phyloP scores from a whole-genome alignment of 1,140 invertebrate genomes.

The Zeugodacus cucurbitae region DNA sequence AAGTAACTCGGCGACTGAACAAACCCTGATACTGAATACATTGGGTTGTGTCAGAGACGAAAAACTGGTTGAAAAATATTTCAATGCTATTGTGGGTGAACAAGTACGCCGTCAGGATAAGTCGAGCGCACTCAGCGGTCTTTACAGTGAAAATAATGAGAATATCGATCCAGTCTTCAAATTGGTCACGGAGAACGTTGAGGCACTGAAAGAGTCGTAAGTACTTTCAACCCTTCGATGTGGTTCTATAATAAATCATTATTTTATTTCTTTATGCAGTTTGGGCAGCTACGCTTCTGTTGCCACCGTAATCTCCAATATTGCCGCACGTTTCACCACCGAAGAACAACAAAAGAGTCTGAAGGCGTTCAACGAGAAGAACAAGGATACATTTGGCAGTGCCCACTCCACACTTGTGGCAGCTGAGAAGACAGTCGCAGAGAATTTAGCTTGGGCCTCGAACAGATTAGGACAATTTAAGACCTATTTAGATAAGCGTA shows the following conservation, averaged over 20 bases:
- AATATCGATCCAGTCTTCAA: constrained; percentile 67
- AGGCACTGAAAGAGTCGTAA: constrained; percentile 67
- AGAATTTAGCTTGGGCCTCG: constrained; percentile 53
- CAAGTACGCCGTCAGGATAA: constrained; percentile 66
- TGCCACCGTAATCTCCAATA: constrained; percentile 65
- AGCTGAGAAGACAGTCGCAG: constrained; percentile 49
- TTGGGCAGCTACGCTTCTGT: constrained; percentile 65
- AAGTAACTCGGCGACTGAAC: constrained; percentile 69
- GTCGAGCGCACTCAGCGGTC: constrained; percentile 59
- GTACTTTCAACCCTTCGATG: constrained; percentile 47
- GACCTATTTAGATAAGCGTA: constrained; percentile 49
- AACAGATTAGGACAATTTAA: constrained; percentile 50
- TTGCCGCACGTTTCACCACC: constrained; percentile 67
- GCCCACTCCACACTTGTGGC: constrained; percentile 48
- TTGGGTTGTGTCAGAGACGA: constrained; percentile 71
- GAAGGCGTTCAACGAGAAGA: constrained; percentile 50
- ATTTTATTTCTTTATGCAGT: constrained; percentile 42
- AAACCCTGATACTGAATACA: constrained; percentile 69
- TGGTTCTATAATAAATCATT: not conserved
- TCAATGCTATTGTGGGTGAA: constrained; percentile 53
- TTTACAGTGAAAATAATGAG: constrained; percentile 65
- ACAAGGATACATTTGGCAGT: constrained; percentile 51
- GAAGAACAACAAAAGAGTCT: constrained; percentile 61
- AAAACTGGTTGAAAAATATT: constrained; percentile 61
- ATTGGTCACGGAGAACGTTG: constrained; percentile 65